Evolutionary conservation across 2,113 vertebrate genomes (phyloP).

Genomic region (Odocoileus virginianus): DNA sequence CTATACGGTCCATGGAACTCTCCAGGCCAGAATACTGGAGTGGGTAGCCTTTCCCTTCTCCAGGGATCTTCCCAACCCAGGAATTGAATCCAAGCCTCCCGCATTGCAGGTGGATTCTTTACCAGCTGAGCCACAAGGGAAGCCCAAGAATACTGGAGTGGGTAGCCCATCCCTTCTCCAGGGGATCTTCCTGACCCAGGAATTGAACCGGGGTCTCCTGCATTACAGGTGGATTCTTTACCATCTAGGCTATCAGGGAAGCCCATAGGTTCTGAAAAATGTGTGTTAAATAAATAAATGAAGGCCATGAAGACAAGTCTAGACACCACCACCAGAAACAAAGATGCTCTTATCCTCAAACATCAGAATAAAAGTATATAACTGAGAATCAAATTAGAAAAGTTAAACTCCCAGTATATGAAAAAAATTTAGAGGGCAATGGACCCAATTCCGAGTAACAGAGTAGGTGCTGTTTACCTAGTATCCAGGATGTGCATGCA

Average conservation of each 20-base stretch:
- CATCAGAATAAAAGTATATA: background rate
- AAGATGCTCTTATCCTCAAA: background rate
- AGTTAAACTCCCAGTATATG: background rate
- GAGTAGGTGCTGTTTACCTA: background rate
- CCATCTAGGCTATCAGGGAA: background rate
- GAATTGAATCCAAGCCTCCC: background rate
- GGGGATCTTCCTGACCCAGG: background rate
- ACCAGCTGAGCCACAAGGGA: background rate
- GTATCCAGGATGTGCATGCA: background rate
- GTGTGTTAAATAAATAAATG: slow-evolving; percentile 2
- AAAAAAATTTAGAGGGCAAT: background rate
- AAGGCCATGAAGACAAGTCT: background rate
- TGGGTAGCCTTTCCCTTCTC: background rate
- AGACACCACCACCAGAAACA: background rate
- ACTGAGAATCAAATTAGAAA: background rate
- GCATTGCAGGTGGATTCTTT: background rate
- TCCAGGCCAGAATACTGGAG: background rate
- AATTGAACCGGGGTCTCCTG: background rate
- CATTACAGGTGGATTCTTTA: background rate
- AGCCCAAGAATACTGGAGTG: background rate
- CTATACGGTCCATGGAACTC: background rate
- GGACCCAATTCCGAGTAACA: background rate
- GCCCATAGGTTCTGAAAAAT: background rate
- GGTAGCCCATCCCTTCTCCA: background rate
- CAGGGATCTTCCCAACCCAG: background rate